Evolutionary conservation across 2,797 vertebrate genomes (phyloP).

Genomic region (Pipistrellus pipistrellus): DNA sequence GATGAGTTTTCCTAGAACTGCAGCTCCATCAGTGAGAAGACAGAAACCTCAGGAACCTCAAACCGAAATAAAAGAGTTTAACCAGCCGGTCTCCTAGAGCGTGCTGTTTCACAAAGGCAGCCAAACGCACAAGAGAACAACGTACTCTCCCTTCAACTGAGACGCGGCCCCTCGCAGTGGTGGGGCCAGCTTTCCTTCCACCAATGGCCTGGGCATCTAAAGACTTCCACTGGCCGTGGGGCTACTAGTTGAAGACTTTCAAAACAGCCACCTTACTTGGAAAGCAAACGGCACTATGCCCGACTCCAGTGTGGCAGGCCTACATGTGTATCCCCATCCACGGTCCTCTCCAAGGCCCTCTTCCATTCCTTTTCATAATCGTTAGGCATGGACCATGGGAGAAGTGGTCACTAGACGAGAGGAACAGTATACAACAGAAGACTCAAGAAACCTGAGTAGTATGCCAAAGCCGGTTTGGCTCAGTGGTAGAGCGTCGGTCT

Average conservation of each 20-base stretch:
- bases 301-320: background rate
- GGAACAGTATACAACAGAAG: background rate
- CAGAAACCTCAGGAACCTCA: slow-evolving; percentile 73
- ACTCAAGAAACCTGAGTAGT: background rate
- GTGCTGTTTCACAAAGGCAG: slow-evolving; percentile 58
- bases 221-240: background rate
- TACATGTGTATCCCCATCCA: background rate
- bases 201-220: background rate
- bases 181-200: slow-evolving; percentile 53
- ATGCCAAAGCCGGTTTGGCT: too few species aligned
- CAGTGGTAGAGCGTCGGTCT: too few species aligned
- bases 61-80: slow-evolving; percentile 77
- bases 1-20: slow-evolving; percentile 52
- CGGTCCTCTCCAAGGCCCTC: background rate
- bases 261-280: slow-evolving; percentile 18
- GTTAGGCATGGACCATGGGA: background rate
- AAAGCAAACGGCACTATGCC: background rate
- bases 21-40: slow-evolving; percentile 68
- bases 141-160: slow-evolving; percentile 31
- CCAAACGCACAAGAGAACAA: slow-evolving; percentile 25
- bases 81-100: slow-evolving; percentile 55
- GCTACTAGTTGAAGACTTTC: slow-evolving; percentile 44
- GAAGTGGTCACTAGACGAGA: background rate
- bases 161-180: background rate
- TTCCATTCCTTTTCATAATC: background rate